Base-by-base conservation (phyloP, 2,888 invertebrate genomes). In the Helleia helle region DNA sequence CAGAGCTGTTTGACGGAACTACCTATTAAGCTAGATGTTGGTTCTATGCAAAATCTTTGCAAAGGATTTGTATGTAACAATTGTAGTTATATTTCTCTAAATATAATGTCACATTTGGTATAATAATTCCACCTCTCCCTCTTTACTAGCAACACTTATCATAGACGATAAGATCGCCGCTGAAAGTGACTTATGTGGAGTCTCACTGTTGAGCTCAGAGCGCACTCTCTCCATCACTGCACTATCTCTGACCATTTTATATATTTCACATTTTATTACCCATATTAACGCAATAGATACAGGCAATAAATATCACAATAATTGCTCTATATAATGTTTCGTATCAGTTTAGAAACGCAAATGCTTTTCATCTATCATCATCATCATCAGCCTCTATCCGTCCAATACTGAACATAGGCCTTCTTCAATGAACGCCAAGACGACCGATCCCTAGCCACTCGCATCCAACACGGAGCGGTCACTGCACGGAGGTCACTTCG, bases 141-240 rank as follows among this genome's bases (percentile, higher is more conserved):
- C 51, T 52, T 43, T 41, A 48, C 49, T 45, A 40, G 36, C 46
- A 47, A 47, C 49, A 54, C 48, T 54, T 52, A 49, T 50, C 52
- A 50, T 49, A 40, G 47, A 46, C 46, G 48, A 55, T 54, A 49
- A 40, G 48, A 52, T 49, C 51, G 43, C 43, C 42, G 50, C 38
- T 48, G 48, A 42, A 46, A 49, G 50, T 51, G 50, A 51, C 51
- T 52, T 54, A 52, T 52, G 49, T 47, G 40, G 43, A 48, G 47
- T 49, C 38, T 46, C 46, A 44, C 41, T 43, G 41, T 48, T 49
- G 34, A 48, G 43, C 42, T 39, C 44, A 36, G 36, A 40, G 44
- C 43, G 30, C 40, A 46, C 37, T 43, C 39, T 38, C 38, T 46
- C 41, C 46, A 45, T 39, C 43, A 46, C 49, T 44, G 25, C 30